phyloP scores from a whole-genome alignment of 2,113 vertebrate species.

The Globicephala melas region DNA sequence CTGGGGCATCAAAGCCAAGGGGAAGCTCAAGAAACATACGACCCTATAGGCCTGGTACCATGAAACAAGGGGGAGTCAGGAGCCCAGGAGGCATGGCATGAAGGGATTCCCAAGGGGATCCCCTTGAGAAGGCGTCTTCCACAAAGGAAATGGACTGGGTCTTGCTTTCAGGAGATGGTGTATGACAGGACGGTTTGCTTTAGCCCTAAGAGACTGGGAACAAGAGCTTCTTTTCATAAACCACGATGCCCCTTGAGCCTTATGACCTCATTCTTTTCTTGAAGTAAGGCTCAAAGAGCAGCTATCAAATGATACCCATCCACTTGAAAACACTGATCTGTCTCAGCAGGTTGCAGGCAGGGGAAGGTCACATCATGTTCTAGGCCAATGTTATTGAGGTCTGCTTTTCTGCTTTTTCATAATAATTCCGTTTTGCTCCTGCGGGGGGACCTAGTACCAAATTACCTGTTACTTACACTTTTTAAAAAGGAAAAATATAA shows the following conservation, averaged over 20 bases:
- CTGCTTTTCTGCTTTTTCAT: background rate
- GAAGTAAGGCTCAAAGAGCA: constrained; percentile 12
- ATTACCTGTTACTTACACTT: background rate
- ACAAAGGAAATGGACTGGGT: background rate
- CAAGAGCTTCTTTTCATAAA: constrained; percentile 45
- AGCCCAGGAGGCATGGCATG: background rate
- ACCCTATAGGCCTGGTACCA: background rate
- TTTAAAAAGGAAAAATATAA: background rate
- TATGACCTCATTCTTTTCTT: constrained; percentile 51
- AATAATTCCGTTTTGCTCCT: background rate
- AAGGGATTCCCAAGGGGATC: background rate
- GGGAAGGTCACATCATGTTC: background rate
- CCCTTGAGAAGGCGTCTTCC: background rate
- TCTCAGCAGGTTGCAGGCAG: background rate
- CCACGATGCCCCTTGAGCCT: background rate
- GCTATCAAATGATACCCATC: constrained; percentile 10
- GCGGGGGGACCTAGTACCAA: background rate
- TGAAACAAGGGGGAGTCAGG: background rate
- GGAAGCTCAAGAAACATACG: background rate
- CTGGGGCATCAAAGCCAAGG: background rate
- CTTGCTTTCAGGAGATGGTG: background rate
- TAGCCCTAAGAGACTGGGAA: background rate
- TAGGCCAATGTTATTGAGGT: background rate
- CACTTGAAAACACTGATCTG: background rate
- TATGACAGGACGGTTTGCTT: background rate